Base-by-base conservation (phyloP, 2,113 vertebrate genomes). In the Prochilodus magdalenae region DNA sequence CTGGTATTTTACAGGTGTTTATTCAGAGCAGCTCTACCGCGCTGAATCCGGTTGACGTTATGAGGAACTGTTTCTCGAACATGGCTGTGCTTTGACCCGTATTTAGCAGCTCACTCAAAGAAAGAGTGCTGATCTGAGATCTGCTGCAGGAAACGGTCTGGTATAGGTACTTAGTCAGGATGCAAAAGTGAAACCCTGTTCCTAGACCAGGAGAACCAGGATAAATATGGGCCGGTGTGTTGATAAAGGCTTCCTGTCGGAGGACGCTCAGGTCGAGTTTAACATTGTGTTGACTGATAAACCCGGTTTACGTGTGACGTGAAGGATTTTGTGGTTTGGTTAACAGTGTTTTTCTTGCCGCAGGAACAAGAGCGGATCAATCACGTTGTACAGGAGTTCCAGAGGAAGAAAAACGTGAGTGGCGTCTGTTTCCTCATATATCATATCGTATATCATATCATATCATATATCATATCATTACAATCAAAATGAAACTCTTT, bases 381-480 rank as follows among this genome's bases (percentile, higher is more conserved):
- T 73, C 90, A 88, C 88, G 93, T 99, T 85, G 77, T 97, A 51
- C 92, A 94, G 84, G 96, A 99, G 30, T 98, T 97, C 88, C 93
- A 93, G 86, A 96, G 89, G 88, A 99, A 98, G 86, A 98, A 96
- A 90, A 92, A 93, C 0, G 97, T 99, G 82, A 98, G 97, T 98
- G 77, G 73, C 30, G 11, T 65, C 16, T 22, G 18, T 73, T 20
- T 73, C 8, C 29, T 22, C n/a, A 59, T n/a, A 1, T n/a, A 0
- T 2, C 36, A 36, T 36, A n/a, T n/a, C n/a, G n/a, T n/a, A n/a
- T n/a, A n/a, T n/a, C 6, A 22, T 2, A 16, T 2, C 36, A 36
- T 36, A n/a, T n/a, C n/a, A n/a, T n/a, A n/a, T n/a, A n/a, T n/a
- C n/a, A n/a, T 12, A 49, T 3, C 3, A 16, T 14, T 14, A 14